These are phyloP conservation scores for Rachycentron canadum DNA, from an alignment of 2,797 vertebrate species.

Conservation along the genomic window DNA sequence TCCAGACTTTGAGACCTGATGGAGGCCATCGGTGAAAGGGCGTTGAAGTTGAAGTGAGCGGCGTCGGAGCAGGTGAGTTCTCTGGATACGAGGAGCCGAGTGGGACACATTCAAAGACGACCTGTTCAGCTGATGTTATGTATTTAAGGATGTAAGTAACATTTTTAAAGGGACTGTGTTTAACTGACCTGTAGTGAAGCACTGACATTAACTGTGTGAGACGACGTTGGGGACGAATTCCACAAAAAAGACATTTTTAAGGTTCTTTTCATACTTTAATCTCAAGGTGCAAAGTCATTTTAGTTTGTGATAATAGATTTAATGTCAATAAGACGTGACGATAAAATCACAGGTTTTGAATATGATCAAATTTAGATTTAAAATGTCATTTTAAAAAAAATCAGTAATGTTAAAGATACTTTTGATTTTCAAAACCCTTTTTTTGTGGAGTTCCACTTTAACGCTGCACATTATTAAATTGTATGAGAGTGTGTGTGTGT, in stretches of 20 bases:
- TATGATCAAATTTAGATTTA: not conserved
- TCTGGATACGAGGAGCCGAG: slow-evolving; percentile 27
- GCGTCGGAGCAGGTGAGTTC: slow-evolving; percentile 20
- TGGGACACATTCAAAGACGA: slow-evolving; percentile 16
- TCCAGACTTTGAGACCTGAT: not conserved
- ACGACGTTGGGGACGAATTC: slow-evolving; percentile 45
- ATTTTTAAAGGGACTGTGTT: slow-evolving; percentile 80
- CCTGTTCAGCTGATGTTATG: slow-evolving; percentile 51
- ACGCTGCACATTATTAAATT: slow-evolving; percentile 36
- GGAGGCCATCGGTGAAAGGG: slow-evolving; percentile 43
- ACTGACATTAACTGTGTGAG: slow-evolving; percentile 69
- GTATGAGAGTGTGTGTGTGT: slow-evolving; percentile 2
- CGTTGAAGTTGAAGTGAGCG: slow-evolving; percentile 52
- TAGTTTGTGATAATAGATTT: not conserved
- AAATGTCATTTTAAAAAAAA: not conserved
- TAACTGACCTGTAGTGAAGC: slow-evolving; percentile 75
- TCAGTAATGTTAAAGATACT: slow-evolving; percentile 18
- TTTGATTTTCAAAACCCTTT: slow-evolving; percentile 45
- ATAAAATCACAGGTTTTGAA: slow-evolving; percentile 4
- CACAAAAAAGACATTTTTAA: slow-evolving; percentile 31
- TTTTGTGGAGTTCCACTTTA: slow-evolving; percentile 45
- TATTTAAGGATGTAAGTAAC: slow-evolving; percentile 70
- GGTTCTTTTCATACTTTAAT: slow-evolving; percentile 25
- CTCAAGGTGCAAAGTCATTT: slow-evolving; percentile 5
- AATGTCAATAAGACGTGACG: not conserved